A percentile compares a stretch with the other conserved stretches of the same genome.
These are phyloP conservation scores for Drosophila tripunctata DNA, from an alignment of 2,888 invertebrate genomes.

Conservation along the genomic window DNA sequence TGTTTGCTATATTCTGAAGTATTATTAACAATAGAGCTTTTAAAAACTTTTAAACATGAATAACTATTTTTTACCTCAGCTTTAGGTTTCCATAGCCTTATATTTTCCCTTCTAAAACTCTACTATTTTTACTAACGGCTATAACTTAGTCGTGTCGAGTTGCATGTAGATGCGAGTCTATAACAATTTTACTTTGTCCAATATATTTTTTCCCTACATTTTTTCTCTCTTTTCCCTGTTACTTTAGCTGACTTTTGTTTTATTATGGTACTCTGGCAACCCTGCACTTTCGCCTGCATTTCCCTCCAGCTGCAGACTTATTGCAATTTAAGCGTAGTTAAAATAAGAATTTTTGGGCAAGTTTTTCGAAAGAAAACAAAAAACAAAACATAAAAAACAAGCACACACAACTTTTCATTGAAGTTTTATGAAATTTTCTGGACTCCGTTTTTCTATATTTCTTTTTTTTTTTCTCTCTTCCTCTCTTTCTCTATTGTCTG, in stretches of 20 bases:
- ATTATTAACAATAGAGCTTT: neutral
- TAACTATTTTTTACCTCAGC: no score
- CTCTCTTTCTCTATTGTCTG: conserved; percentile 13
- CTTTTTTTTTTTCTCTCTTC: conserved; percentile 14
- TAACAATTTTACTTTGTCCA: conserved; percentile 16
- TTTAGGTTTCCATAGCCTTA: no score
- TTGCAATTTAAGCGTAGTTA: conserved; percentile 76
- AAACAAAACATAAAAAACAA: conserved; percentile 23
- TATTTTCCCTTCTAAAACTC: no score
- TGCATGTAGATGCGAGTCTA: neutral
- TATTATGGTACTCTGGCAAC: conserved; percentile 46
- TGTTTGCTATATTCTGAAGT: no score
- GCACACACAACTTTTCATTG: conserved; percentile 52
- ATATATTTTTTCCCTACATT: conserved; percentile 32
- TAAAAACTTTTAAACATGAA: no score
- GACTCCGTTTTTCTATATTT: conserved; percentile 11
- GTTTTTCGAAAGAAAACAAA: conserved; percentile 31
- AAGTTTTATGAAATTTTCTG: conserved; percentile 71
- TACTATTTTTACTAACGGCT: neutral
- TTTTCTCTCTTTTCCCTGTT: conserved; percentile 12
- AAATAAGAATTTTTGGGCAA: conserved; percentile 67
- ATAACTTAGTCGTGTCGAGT: conserved; percentile 2
- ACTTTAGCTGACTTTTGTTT: conserved; percentile 58
- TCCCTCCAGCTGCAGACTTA: conserved; percentile 41
- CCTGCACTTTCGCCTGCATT: conserved; percentile 18